Conservation (phyloP, 2,888 invertebrate genomes). For the Lasiommata megera region DNA sequence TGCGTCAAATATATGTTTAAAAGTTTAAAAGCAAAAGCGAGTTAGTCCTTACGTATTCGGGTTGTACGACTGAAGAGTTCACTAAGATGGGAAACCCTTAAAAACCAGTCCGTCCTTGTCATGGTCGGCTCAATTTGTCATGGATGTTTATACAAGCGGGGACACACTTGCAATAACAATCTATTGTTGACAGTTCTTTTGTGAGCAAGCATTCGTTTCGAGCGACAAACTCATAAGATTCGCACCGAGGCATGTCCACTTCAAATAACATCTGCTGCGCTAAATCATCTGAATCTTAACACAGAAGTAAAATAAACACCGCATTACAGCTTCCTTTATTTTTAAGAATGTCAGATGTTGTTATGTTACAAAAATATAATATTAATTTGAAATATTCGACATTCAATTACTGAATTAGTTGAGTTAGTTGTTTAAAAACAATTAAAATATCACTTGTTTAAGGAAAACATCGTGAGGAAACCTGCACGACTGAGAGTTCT, state of each 20-base stretch:
- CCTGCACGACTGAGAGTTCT: too few relatives aligned
- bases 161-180: constrained; percentile 72
- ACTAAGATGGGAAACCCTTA: neutral
- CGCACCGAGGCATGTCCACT: constrained; percentile 58
- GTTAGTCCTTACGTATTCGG: too few relatives aligned
- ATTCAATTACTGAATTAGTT: too few relatives aligned
- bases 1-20: too few relatives aligned
- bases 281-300: neutral
- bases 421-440: too few relatives aligned
- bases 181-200: constrained; percentile 68
- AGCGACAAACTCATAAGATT: constrained; percentile 67
- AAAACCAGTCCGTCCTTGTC: constrained; percentile 18
- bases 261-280: constrained; percentile 59
- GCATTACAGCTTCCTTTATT: neutral
- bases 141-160: constrained; percentile 64
- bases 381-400: neutral
- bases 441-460: too few relatives aligned
- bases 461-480: too few relatives aligned
- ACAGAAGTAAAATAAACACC: neutral
- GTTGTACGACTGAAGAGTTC: neutral
- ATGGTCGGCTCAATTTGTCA: constrained; percentile 53
- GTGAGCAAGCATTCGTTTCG: constrained; percentile 34
- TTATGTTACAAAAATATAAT: neutral
- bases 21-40: too few relatives aligned
- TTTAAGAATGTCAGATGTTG: neutral